phyloP scores from a whole-genome alignment of 1,140 invertebrate genomes.

The Venustaconcha ellipsiformis region DNA sequence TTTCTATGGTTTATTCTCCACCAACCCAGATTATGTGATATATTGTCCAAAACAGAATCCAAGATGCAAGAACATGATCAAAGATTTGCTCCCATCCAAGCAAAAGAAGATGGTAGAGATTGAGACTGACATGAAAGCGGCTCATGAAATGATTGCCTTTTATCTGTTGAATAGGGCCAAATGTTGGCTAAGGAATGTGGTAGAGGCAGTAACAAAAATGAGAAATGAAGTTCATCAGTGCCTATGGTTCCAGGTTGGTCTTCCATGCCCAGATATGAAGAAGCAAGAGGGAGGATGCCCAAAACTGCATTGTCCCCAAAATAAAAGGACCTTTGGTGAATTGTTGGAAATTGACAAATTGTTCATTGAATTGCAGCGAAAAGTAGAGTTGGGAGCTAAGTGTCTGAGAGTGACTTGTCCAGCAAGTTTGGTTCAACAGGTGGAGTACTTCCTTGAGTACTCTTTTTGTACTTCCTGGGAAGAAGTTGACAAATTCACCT shows the following conservation, averaged over 20 bases:
- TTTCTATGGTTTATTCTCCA: slow-evolving; percentile 44
- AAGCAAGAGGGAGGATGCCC: slow-evolving; percentile 18
- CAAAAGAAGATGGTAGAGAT: slow-evolving; percentile 16
- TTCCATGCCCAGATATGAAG: slow-evolving; percentile 5
- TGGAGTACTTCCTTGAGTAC: slow-evolving; percentile 4
- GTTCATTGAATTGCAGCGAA: slow-evolving; percentile 22
- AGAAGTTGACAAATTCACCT: slow-evolving; percentile 24
- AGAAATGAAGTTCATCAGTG: slow-evolving; percentile 32
- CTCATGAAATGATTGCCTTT: slow-evolving; percentile 16
- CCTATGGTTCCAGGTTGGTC: slow-evolving; percentile 14
- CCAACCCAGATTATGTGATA: slow-evolving; percentile 13
- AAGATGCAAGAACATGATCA: slow-evolving; percentile 30
- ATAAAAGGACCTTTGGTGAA: too few relatives aligned
- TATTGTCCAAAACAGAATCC: slow-evolving; percentile 42
- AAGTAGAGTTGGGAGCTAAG: slow-evolving; percentile 14
- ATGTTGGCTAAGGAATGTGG: slow-evolving; percentile 22
- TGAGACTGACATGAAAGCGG: slow-evolving; percentile 14
- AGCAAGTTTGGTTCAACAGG: slow-evolving; percentile 11
- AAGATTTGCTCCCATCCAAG: slow-evolving; percentile 14
- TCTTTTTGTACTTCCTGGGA: neutral
- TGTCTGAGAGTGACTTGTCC: slow-evolving; percentile 10
- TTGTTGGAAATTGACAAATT: slow-evolving; percentile 21
- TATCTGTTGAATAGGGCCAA: slow-evolving; percentile 30
- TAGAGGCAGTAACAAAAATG: slow-evolving; percentile 3
- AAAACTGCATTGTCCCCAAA: slow-evolving; percentile 21